These are phyloP conservation scores for Sminthurinus aureus DNA, from an alignment of 2,888 invertebrate species.

Conservation along the genomic window DNA sequence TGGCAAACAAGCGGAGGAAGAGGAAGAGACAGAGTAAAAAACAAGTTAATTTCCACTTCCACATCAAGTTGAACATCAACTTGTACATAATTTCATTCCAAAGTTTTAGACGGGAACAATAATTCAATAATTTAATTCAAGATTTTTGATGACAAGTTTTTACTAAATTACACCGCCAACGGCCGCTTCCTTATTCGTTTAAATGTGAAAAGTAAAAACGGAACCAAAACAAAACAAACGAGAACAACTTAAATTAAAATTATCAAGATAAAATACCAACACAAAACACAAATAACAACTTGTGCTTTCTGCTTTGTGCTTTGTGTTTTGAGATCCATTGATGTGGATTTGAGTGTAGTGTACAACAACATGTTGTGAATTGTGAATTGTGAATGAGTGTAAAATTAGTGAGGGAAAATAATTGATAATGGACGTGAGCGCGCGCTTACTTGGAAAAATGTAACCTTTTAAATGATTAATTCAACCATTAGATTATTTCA, in stretches of 20 bases:
- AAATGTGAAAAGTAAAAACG: neutral
- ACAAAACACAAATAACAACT: no score
- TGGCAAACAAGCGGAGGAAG: neutral
- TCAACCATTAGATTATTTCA: no score
- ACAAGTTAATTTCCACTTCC: neutral
- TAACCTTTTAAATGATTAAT: no score
- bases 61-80: neutral
- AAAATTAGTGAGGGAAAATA: neutral
- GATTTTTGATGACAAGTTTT: neutral
- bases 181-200: neutral
- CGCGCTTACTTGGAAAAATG: no score
- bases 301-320: no score
- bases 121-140: neutral
- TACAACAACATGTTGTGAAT: no score
- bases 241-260: neutral
- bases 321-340: no score
- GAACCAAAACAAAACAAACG: neutral
- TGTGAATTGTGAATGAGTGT: neutral
- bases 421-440: no score
- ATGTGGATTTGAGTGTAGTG: neutral
- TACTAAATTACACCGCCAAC: neutral
- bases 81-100: neutral
- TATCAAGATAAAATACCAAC: no score
- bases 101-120: neutral
- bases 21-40: neutral